phyloP scores from a whole-genome alignment of 2,888 invertebrate genomes.

The Ischnus inquisitorius region DNA sequence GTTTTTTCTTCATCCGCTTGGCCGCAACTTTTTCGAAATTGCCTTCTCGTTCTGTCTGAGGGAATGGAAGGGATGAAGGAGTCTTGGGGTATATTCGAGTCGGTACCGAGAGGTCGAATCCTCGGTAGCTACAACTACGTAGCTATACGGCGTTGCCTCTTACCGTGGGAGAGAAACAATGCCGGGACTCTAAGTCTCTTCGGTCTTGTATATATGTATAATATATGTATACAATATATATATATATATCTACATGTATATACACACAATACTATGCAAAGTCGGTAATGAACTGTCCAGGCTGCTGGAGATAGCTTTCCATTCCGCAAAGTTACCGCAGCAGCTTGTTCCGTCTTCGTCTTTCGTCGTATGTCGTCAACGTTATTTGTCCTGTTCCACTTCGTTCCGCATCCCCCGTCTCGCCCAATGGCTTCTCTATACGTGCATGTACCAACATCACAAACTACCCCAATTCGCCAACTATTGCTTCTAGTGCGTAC shows the following conservation, averaged over 20 bases:
- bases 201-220: slow-evolving; percentile 12
- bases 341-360: slow-evolving; percentile 66
- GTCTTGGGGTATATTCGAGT: not conserved
- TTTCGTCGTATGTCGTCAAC: slow-evolving; percentile 43
- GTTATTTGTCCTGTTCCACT: slow-evolving; percentile 21
- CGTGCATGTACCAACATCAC: slow-evolving; percentile 36
- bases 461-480: slow-evolving; percentile 62
- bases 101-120: not conserved
- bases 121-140: not conserved
- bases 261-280: slow-evolving; percentile 35
- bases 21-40: not conserved
- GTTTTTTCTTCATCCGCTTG: not conserved
- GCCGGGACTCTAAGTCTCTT: not conserved
- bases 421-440: slow-evolving; percentile 32
- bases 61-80: not conserved
- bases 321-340: slow-evolving; percentile 71
- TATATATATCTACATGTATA: slow-evolving; percentile 11
- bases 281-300: slow-evolving; percentile 68
- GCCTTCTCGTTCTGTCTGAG: not conserved
- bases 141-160: not conserved
- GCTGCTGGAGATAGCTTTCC: slow-evolving; percentile 71
- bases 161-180: slow-evolving; percentile 12
- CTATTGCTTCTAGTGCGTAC: slow-evolving; percentile 27
- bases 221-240: slow-evolving; percentile 4
- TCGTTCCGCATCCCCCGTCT: slow-evolving; percentile 43